Conservation (phyloP, 2,113 vertebrate genomes). For the Brachirus orientalis region DNA sequence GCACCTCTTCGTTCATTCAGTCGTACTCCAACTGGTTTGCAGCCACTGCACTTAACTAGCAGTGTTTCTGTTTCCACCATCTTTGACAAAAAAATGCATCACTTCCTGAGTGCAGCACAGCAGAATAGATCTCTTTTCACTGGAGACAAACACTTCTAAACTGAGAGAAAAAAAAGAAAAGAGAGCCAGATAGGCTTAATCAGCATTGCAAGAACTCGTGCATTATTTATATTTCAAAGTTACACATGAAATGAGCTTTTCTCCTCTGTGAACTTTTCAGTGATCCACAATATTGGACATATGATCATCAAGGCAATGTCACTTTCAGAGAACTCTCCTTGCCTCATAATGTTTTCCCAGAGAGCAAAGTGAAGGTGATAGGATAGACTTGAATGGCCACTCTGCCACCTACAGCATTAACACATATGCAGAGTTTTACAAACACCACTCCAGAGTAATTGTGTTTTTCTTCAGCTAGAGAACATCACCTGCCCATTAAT, state of each 20-base stretch:
- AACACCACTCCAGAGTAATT: not conserved
- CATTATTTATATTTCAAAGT: no score
- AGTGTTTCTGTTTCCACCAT: no score
- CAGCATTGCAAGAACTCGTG: no score
- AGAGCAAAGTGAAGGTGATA: constrained; percentile 62
- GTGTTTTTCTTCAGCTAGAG: constrained; percentile 62
- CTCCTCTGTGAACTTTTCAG: constrained; percentile 23
- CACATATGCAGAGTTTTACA: not conserved
- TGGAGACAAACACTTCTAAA: no score
- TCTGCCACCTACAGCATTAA: not conserved
- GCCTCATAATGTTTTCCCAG: constrained; percentile 45
- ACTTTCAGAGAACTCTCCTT: constrained; percentile 40
- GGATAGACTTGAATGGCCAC: not conserved
- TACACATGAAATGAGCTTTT: not conserved
- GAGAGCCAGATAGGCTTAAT: no score
- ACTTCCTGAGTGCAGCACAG: no score
- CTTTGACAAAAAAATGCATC: no score
- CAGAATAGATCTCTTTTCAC: no score
- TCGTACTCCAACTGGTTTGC: no score
- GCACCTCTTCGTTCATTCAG: no score
- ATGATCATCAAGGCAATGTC: constrained; percentile 42
- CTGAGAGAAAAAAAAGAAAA: no score
- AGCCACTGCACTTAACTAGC: no score
- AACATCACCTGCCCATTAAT: constrained; percentile 72
- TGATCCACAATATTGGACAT: constrained; percentile 26